phyloP scores from a whole-genome alignment of 2,888 invertebrate genomes.

The Pteria penguin region DNA sequence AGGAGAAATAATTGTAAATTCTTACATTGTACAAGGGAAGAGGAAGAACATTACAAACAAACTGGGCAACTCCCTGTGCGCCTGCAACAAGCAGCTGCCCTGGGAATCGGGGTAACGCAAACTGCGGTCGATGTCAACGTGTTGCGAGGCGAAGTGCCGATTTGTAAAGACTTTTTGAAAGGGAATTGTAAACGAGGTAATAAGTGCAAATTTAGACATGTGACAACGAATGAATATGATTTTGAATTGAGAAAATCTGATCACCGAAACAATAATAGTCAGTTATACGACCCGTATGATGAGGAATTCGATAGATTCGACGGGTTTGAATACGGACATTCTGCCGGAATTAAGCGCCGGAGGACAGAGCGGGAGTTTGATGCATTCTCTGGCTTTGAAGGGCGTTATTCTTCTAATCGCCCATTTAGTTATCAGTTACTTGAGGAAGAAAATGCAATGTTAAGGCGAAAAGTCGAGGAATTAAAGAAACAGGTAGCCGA shows the following conservation, averaged over 20 bases:
- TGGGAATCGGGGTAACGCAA: conserved; percentile 69
- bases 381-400: conserved; percentile 57
- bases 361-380: conserved; percentile 65
- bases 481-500: conserved; percentile 87
- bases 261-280: conserved; percentile 48
- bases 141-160: conserved; percentile 78
- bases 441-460: conserved; percentile 85
- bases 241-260: conserved; percentile 61
- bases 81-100: conserved; percentile 75
- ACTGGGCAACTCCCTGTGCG: conserved; percentile 86
- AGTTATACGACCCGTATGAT: conserved; percentile 46
- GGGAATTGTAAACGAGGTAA: conserved; percentile 83
- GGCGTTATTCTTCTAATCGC: conserved; percentile 58
- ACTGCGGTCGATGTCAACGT: conserved; percentile 65
- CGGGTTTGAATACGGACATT: conserved; percentile 63
- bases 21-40: conserved; percentile 88
- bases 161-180: conserved; percentile 85
- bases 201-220: conserved; percentile 82
- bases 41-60: conserved; percentile 86
- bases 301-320: conserved; percentile 62
- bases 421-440: conserved; percentile 73
- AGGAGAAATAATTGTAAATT: conserved; percentile 88
- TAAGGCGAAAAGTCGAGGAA: conserved; percentile 86
- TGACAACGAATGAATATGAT: conserved; percentile 59
- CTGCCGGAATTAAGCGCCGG: conserved; percentile 61